Evolutionary conservation across 2,113 vertebrate genomes (phyloP).

Genomic region (human): GRCh38 chr5:98616001-98616500

Average conservation of each 20-base stretch:
- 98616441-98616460: background rate
- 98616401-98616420: background rate
- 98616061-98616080: background rate
- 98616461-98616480: background rate
- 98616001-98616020: background rate
- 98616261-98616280: background rate
- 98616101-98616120: background rate
- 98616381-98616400: background rate
- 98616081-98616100: background rate
- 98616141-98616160: background rate
- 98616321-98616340: background rate
- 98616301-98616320: background rate
- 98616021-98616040: background rate
- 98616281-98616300: background rate
- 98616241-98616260: background rate
- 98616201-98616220: background rate
- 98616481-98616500: background rate
- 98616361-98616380: background rate
- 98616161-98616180: background rate
- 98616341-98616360: background rate
- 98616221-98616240: background rate
- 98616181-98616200: background rate
- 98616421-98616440: background rate
- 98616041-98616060: background rate
- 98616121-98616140: background rate